Conservation (phyloP, 2,888 invertebrate genomes). For the Drosophila algonquin region DNA sequence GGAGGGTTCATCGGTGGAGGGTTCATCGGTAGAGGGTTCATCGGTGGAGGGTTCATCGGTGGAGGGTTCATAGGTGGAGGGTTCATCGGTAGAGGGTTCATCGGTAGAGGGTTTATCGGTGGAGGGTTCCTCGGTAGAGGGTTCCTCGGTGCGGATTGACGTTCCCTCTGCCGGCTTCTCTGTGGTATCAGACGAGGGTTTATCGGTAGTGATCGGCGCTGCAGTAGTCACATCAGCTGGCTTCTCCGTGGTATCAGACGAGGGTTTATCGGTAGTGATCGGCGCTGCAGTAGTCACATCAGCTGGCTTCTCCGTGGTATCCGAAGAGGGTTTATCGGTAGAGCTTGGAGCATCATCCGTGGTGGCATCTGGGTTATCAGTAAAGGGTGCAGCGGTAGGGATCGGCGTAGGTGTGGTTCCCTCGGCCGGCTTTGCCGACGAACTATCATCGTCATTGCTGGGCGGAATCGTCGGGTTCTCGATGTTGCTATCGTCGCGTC, state of each 20-base stretch:
- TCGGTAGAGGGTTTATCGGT: not conserved
- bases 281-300: not conserved
- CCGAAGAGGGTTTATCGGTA: not conserved
- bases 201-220: not conserved
- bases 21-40: not conserved
- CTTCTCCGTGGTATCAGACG: no score
- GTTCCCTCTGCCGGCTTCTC: no score
- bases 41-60: no score
- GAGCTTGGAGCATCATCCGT: not conserved
- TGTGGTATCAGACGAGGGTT: no score
- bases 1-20: not conserved
- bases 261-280: not conserved
- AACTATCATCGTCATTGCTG: conserved; percentile 32
- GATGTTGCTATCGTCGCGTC: conserved; percentile 56
- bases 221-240: no score
- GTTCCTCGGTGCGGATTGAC: no score
- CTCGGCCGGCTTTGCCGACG: conserved; percentile 11
- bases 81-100: no score
- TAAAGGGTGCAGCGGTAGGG: no score
- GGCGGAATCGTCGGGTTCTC: conserved; percentile 64
- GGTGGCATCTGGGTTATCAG: not conserved
- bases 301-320: conserved; percentile 1
- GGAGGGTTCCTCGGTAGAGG: no score
- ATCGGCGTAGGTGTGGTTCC: no score
- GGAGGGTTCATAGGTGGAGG: no score